These are phyloP conservation scores for Ametastegia equiseti DNA, from an alignment of 2,888 invertebrate genomes.

Conservation along the genomic window DNA sequence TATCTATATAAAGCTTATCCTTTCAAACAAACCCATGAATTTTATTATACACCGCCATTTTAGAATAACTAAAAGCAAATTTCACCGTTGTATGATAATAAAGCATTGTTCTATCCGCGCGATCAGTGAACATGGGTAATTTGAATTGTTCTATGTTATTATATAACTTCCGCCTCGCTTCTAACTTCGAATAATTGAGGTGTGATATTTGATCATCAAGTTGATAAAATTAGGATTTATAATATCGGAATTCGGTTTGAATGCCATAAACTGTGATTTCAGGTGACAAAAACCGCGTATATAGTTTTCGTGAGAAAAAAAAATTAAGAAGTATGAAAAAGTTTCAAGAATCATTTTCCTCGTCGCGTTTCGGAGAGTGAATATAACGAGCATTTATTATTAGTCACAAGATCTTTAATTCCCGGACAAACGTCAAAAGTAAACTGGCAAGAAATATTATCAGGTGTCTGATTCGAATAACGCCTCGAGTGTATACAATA, in stretches of 20 bases:
- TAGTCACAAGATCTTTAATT: neutral
- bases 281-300: neutral
- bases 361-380: neutral
- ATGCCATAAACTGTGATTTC: neutral
- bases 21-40: too few relatives aligned
- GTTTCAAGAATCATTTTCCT: neutral
- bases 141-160: too few relatives aligned
- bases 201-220: neutral
- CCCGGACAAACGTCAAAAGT: neutral
- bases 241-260: neutral
- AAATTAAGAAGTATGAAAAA: neutral
- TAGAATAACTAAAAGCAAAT: too few relatives aligned
- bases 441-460: neutral
- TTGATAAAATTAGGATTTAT: neutral
- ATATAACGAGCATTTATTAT: neutral
- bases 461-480: neutral
- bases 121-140: too few relatives aligned
- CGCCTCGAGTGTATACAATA: neutral
- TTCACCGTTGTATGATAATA: too few relatives aligned
- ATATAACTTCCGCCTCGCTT: too few relatives aligned
- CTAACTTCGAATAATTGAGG: too few relatives aligned
- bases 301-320: neutral
- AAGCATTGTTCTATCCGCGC: too few relatives aligned
- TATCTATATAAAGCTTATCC: too few relatives aligned
- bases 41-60: too few relatives aligned